Percentiles rank a stretch among this genome's conserved stretches.
phyloP scores from a whole-genome alignment of 2,797 vertebrate species.

The Eulemur mongoz region DNA sequence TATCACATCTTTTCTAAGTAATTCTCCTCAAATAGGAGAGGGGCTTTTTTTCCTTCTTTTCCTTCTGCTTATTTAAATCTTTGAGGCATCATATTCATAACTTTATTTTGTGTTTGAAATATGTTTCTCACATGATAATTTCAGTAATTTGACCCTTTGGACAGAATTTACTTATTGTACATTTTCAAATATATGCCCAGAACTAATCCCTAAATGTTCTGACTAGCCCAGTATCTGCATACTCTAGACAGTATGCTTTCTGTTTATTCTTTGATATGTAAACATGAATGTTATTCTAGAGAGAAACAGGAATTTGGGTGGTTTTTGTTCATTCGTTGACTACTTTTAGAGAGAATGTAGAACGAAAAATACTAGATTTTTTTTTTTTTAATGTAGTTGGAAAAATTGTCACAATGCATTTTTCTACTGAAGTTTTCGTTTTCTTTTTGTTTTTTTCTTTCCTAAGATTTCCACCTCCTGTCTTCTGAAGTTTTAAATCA shows the following conservation, averaged over 20 bases:
- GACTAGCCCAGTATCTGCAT: background rate
- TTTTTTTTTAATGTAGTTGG: background rate
- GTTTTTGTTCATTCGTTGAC: constrained; percentile 26
- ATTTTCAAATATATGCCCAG: background rate
- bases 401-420: background rate
- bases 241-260: background rate
- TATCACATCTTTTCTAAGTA: background rate
- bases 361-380: background rate
- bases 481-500: background rate
- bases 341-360: background rate
- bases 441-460: background rate
- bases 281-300: constrained; percentile 40
- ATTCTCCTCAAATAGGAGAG: constrained; percentile 9
- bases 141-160: constrained; percentile 31
- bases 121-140: background rate
- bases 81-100: constrained; percentile 27
- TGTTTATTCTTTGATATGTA: background rate
- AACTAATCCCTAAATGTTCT: background rate
- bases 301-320: constrained; percentile 14
- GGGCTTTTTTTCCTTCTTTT: background rate
- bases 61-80: background rate
- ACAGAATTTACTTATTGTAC: background rate
- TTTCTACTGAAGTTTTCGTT: background rate
- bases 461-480: background rate
- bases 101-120: constrained; percentile 45